Evolutionary conservation across 2,797 vertebrate genomes (phyloP).

Genomic region (Chrosomus eos): DNA sequence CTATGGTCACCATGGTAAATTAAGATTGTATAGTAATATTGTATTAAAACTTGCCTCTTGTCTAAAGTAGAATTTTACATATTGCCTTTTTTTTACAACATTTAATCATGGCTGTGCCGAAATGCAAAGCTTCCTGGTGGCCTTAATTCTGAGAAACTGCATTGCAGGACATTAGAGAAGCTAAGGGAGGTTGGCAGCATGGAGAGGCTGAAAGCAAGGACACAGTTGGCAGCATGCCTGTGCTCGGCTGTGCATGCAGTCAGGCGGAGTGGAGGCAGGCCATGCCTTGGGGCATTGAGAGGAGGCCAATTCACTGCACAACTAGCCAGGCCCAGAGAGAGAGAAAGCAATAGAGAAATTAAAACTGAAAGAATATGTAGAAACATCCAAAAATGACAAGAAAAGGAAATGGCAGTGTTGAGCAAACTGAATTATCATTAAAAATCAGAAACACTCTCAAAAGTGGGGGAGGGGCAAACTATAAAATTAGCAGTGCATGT

Average conservation of each 20-base stretch:
- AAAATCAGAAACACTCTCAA: neutral
- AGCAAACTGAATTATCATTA: neutral
- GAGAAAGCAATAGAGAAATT: constrained; percentile 48
- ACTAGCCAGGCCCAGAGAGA: constrained; percentile 42
- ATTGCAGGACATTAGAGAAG: constrained; percentile 48
- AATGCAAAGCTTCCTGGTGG: constrained; percentile 42
- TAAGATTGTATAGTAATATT: neutral
- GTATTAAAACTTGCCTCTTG: neutral
- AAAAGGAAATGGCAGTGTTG: neutral
- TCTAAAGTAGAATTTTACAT: constrained; percentile 2
- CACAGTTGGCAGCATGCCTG: constrained; percentile 71
- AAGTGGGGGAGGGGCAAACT: neutral
- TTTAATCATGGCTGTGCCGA: constrained; percentile 12
- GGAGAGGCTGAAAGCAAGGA: constrained; percentile 54
- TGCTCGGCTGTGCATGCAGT: constrained; percentile 61
- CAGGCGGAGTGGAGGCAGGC: constrained; percentile 74
- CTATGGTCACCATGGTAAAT: neutral
- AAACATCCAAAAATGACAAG: neutral
- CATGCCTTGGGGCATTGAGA: constrained; percentile 76
- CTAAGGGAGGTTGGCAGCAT: constrained; percentile 53
- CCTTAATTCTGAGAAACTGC: constrained; percentile 51
- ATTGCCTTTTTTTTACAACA: neutral
- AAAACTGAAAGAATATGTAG: constrained; percentile 30
- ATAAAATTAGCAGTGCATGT: neutral
- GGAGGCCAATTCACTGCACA: constrained; percentile 71